phyloP scores from a whole-genome alignment of 2,888 invertebrate genomes.

The Spicauda simplicius region DNA sequence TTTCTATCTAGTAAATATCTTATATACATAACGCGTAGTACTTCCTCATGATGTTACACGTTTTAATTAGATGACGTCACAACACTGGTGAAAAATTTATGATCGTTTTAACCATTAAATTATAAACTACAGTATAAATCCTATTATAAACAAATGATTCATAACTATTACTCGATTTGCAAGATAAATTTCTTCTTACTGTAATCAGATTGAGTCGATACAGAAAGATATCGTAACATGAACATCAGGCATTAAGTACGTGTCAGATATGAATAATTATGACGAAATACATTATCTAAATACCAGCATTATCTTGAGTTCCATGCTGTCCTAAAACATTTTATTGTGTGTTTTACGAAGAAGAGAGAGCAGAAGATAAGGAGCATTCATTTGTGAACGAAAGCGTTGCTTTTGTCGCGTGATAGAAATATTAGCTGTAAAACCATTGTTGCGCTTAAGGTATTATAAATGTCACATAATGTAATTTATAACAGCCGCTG shows the following conservation, averaged over 20 bases:
- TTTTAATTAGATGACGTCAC: too few relatives aligned
- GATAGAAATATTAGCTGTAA: background rate
- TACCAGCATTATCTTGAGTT: constrained; percentile 6
- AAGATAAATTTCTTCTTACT: background rate
- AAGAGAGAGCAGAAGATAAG: background rate
- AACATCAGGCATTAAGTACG: constrained; percentile 22
- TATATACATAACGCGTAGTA: too few relatives aligned
- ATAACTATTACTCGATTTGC: background rate
- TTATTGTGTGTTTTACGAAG: background rate
- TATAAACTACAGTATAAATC: too few relatives aligned
- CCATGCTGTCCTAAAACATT: background rate
- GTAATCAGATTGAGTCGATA: constrained; percentile 9
- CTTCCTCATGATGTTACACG: too few relatives aligned
- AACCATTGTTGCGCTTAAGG: background rate
- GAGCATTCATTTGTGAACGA: background rate
- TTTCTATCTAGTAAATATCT: background rate
- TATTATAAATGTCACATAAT: background rate
- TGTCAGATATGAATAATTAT: constrained; percentile 23
- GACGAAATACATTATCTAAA: constrained; percentile 18
- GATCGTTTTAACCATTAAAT: too few relatives aligned
- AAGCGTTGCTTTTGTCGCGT: background rate
- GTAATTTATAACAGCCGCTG: background rate
- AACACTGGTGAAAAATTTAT: too few relatives aligned
- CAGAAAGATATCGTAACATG: constrained; percentile 18
- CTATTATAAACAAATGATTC: background rate